phyloP scores from a whole-genome alignment of 1,140 invertebrate genomes.

The Microplitis mediator region DNA sequence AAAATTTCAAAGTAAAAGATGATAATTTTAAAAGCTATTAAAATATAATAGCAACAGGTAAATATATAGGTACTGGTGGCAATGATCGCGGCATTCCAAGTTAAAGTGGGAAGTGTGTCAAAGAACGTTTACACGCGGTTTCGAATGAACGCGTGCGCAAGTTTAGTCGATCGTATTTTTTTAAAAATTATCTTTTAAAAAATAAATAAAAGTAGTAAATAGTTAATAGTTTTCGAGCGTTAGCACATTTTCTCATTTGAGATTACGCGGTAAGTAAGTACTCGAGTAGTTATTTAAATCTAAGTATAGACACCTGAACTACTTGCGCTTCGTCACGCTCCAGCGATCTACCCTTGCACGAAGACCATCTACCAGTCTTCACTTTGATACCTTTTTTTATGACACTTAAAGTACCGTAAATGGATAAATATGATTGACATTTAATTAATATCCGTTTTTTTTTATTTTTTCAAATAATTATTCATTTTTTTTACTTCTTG shows the following conservation, averaged over 20 bases:
- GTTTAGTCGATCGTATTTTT: neutral
- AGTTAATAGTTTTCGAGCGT: neutral
- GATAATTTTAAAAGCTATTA: neutral
- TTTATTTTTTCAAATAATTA: neutral
- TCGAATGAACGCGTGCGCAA: neutral
- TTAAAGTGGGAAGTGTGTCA: constrained; percentile 24
- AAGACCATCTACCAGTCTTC: neutral
- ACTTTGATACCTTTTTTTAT: too few relatives aligned
- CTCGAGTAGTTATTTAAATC: neutral
- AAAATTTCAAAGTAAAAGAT: neutral
- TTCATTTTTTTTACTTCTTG: neutral
- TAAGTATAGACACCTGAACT: constrained; percentile 22
- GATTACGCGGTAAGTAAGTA: neutral
- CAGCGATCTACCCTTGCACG: constrained; percentile 12
- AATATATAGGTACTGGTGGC: constrained; percentile 10
- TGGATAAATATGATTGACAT: neutral
- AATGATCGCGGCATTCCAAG: constrained; percentile 28
- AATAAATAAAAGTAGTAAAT: too few relatives aligned
- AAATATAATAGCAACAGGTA: neutral
- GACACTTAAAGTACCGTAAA: too few relatives aligned
- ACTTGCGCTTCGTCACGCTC: constrained; percentile 21
- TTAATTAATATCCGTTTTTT: neutral
- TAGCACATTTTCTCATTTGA: too few relatives aligned
- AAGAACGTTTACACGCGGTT: constrained; percentile 27
- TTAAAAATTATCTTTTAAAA: neutral